These are phyloP conservation scores for Callosobruchus maculatus DNA, from an alignment of 2,888 invertebrate genomes.

Conservation along the genomic window DNA sequence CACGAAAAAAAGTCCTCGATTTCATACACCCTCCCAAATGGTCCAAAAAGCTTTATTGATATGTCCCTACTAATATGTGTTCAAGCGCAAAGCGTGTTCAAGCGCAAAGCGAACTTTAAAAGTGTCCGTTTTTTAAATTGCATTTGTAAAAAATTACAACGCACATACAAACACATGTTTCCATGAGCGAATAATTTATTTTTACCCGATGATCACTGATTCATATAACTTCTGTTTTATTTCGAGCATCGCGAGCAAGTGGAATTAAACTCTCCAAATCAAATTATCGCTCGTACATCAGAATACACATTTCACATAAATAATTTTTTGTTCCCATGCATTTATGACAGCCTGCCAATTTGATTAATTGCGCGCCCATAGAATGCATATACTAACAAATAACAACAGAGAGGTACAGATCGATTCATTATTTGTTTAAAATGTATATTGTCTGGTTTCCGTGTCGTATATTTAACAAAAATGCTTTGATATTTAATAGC, in stretches of 20 bases:
- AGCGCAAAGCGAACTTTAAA: no score
- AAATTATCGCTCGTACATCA: not conserved
- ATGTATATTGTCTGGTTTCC: no score
- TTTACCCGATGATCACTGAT: not conserved
- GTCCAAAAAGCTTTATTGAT: no score
- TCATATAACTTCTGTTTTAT: not conserved
- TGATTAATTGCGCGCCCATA: not conserved
- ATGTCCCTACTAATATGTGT: no score
- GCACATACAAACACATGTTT: not conserved
- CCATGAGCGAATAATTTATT: not conserved
- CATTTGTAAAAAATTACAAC: not conserved
- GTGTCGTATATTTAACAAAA: no score
- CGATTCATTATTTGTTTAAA: no score
- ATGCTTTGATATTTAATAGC: no score
- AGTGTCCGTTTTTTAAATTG: no score
- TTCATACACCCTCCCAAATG: no score
- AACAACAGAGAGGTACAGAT: no score
- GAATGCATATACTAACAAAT: not conserved
- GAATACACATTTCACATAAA: not conserved
- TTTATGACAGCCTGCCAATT: not conserved
- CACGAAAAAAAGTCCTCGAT: no score
- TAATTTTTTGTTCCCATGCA: not conserved
- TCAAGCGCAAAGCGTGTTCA: no score
- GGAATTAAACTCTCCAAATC: not conserved
- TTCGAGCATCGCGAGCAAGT: not conserved